Evolutionary conservation across 2,797 vertebrate genomes (phyloP), one percentile per base, ranked within the genome.

Genomic region (Adrianichthys oophorus): DNA sequence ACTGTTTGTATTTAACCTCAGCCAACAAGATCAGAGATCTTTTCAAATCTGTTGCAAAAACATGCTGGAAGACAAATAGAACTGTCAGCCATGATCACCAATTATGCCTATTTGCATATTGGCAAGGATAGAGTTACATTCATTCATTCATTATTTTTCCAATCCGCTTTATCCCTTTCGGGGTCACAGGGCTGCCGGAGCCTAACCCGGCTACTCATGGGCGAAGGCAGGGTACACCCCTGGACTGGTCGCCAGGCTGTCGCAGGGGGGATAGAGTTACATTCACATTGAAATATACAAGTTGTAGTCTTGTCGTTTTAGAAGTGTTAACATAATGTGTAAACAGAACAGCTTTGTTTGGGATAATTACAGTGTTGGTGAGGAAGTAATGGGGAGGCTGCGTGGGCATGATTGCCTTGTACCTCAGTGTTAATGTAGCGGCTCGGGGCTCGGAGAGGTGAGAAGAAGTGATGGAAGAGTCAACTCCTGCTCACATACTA

Each of bases 341-440:
- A 70, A 68, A 67, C 19, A 53, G 57, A 48, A 15, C 16, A 4
- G 49, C 52, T 73, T 62, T 82, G 70, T 83, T 83, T 82, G 68
- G 48, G 52, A 80, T 82, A 78, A 85, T 80, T 76, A 79, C 78
- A 75, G 62, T 15, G 62, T 40, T 50, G 23, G 50, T 44, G 64
- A 56, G 50, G 70, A 62, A 65, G 48, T 37, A 51, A 73, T 72
- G 77, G 18, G 4, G 58, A 65, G 64, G 62, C 57, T 65, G 76
- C 44, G 17, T 79, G 65, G 76, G 66, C 62, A 68, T 57, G 70
- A 78, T 57, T 78, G 70, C 59, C 56, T 67, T 59, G 32, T 54
- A 58, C 62, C 64, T 67, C 24, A n/a, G 64, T 48, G 49, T 72
- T 74, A 74, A 73, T 65, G 71, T 62, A 72, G 44, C 41, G 48